phyloP scores from a whole-genome alignment of 2,888 invertebrate species.

The Apamea sordens region DNA sequence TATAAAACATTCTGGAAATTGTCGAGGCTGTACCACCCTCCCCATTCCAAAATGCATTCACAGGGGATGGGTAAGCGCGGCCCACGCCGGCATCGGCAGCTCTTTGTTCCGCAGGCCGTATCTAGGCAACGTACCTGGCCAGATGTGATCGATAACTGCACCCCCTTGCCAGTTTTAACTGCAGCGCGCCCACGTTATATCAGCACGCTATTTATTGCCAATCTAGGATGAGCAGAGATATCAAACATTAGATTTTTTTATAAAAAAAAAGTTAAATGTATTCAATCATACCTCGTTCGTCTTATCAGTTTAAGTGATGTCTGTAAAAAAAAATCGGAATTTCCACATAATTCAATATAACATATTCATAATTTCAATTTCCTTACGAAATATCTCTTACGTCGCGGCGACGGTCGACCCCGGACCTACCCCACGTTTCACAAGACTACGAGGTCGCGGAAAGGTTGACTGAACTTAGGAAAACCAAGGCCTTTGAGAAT shows the following conservation, averaged over 20 bases:
- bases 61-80: not conserved
- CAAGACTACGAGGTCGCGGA: not conserved
- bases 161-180: not conserved
- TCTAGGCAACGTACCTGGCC: slow-evolving; percentile 18
- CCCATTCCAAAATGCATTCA: slow-evolving; percentile 31
- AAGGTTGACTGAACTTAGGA: slow-evolving; percentile 5
- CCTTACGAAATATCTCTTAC: not conserved
- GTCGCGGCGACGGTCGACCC: not conserved
- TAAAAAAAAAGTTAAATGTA: not conserved
- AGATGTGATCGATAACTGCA: slow-evolving; percentile 39
- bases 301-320: too few relatives aligned
- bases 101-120: slow-evolving; percentile 2
- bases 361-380: not conserved
- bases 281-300: not conserved
- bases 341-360: too few relatives aligned
- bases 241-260: not conserved
- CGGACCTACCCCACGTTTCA: slow-evolving; percentile 37
- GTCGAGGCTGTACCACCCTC: not conserved
- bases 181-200: not conserved
- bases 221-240: slow-evolving; percentile 3
- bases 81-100: not conserved
- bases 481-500: not conserved
- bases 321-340: not conserved
- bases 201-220: not conserved
- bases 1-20: slow-evolving; percentile 1